Percentiles rank a stretch among this genome's conserved stretches.
These are phyloP conservation scores for Erebia epiphron DNA, from an alignment of 2,888 invertebrate genomes.

Conservation along the genomic window DNA sequence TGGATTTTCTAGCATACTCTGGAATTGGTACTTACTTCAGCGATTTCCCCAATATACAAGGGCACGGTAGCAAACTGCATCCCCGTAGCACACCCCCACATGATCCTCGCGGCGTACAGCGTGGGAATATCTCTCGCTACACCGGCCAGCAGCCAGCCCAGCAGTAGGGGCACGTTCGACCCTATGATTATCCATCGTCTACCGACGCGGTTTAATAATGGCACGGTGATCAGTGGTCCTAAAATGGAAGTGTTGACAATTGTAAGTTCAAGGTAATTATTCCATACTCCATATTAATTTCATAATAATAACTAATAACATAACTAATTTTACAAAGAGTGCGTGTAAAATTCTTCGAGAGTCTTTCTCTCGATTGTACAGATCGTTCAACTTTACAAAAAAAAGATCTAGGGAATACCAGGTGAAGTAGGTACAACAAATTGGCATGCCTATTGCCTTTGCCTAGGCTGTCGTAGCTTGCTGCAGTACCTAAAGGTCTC, in stretches of 20 bases:
- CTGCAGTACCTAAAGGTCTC: too few species aligned
- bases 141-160: constrained; percentile 88
- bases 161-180: constrained; percentile 86
- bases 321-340: too few species aligned
- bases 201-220: constrained; percentile 85
- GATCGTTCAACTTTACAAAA: too few species aligned
- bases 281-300: too few species aligned
- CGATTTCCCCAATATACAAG: constrained; percentile 93
- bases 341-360: too few species aligned
- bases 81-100: constrained; percentile 86
- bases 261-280: not conserved
- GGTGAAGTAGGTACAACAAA: too few species aligned
- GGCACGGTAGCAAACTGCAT: constrained; percentile 89
- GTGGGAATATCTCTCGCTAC: constrained; percentile 77
- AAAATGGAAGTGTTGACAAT: constrained; percentile 38
- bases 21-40: constrained; percentile 78
- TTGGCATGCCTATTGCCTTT: too few species aligned
- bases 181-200: constrained; percentile 87
- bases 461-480: too few species aligned
- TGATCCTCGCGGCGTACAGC: constrained; percentile 81
- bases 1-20: not conserved
- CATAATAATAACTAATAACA: too few species aligned
- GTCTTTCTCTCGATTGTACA: too few species aligned
- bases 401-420: too few species aligned
- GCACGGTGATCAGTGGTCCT: constrained; percentile 88